phyloP scores from a whole-genome alignment of 2,113 vertebrate species.

The Lota lota region DNA sequence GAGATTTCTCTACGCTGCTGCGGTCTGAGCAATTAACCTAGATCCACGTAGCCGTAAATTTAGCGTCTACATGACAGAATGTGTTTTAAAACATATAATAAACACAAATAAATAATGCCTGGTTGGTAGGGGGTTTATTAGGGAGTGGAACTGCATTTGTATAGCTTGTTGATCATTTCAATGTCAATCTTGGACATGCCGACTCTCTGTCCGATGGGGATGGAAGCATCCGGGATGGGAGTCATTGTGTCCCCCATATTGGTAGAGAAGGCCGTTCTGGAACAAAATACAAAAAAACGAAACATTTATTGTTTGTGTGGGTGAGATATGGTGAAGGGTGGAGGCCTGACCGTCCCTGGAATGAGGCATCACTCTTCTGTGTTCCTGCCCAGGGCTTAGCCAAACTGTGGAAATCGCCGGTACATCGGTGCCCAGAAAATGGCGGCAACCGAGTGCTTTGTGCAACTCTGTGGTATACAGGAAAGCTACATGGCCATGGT shows the following conservation, averaged over 20 bases:
- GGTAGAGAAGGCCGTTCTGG: constrained; percentile 50
- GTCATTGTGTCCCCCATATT: constrained; percentile 30
- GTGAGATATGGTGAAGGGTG: too few species aligned
- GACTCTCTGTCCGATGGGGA: constrained; percentile 34
- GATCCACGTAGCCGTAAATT: background rate
- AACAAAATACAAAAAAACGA: constrained; percentile 7
- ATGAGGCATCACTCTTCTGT: too few species aligned
- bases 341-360: too few species aligned
- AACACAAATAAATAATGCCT: background rate
- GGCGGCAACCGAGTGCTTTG: too few species aligned
- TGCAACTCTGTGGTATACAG: too few species aligned
- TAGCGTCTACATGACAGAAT: background rate
- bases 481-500: too few species aligned
- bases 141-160: constrained; percentile 36
- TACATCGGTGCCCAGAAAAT: too few species aligned
- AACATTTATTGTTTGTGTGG: background rate
- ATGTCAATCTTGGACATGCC: constrained; percentile 35
- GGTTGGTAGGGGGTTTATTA: background rate
- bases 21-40: too few species aligned
- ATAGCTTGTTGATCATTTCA: constrained; percentile 55
- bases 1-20: too few species aligned
- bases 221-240: constrained; percentile 38
- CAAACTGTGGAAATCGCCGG: too few species aligned
- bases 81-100: background rate
- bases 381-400: too few species aligned